These are phyloP conservation scores for Molossus alvarezi DNA, from an alignment of 2,797 vertebrate species.

Conservation along the genomic window DNA sequence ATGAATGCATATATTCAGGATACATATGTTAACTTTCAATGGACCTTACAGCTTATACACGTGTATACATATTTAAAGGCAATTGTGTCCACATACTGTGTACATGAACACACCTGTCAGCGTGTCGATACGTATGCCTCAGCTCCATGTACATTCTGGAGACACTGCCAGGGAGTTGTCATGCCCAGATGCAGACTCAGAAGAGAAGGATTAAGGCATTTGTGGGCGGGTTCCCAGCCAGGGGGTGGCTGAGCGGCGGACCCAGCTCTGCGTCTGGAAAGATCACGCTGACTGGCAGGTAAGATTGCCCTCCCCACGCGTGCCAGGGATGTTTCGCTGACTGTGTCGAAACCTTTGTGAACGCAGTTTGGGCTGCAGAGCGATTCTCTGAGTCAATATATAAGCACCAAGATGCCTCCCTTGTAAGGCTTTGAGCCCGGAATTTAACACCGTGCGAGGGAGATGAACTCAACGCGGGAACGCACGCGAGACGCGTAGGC, in stretches of 20 bases:
- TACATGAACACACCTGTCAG: not conserved
- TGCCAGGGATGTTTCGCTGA: not conserved
- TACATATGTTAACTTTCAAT: not conserved
- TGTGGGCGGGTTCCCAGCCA: accelerated
- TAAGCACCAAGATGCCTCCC: not conserved
- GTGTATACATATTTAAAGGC: not conserved
- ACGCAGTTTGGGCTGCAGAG: not conserved
- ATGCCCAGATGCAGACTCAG: not conserved
- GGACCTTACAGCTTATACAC: not conserved
- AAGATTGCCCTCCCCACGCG: accelerated
- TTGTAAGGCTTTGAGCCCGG: not conserved
- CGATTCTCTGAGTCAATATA: conserved; percentile 23
- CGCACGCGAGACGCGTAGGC: not conserved
- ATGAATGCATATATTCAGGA: no score
- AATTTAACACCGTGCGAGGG: conserved; percentile 23
- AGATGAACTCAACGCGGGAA: conserved; percentile 24
- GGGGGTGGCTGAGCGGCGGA: accelerated
- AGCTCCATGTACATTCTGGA: not conserved
- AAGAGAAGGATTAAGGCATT: not conserved
- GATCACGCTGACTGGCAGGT: accelerated
- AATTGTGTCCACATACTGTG: not conserved
- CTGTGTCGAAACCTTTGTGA: not conserved
- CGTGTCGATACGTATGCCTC: not conserved
- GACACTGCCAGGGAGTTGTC: not conserved
- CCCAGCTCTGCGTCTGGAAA: no score